Percentiles rank a stretch among this genome's conserved stretches.
phyloP scores from a whole-genome alignment of 2,797 vertebrate species.

The Picus viridis region DNA sequence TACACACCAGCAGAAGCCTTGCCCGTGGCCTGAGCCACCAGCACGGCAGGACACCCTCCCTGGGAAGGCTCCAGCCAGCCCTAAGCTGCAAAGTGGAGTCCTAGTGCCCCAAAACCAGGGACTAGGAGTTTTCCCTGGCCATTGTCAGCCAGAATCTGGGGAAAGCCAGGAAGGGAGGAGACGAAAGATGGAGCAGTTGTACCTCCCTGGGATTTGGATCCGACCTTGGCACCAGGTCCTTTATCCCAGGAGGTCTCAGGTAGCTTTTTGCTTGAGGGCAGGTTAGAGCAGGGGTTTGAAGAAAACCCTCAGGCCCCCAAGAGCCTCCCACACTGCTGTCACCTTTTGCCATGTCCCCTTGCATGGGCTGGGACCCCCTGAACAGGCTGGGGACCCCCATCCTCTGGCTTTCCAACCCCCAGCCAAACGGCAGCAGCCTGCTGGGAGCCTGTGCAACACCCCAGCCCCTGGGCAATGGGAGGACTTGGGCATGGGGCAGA shows the following conservation, averaged over 20 bases:
- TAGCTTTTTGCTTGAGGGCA: background rate
- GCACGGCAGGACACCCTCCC: background rate
- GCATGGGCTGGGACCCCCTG: background rate
- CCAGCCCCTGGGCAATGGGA: background rate
- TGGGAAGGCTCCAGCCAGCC: background rate
- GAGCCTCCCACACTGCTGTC: background rate
- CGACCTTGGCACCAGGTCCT: background rate
- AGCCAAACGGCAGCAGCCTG: background rate
- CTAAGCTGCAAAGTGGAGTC: background rate
- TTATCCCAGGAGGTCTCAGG: background rate
- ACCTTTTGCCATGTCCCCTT: background rate
- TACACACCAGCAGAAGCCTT: background rate
- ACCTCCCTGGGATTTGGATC: background rate
- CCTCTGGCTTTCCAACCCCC: background rate
- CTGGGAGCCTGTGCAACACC: background rate
- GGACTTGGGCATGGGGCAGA: rapidly evolving
- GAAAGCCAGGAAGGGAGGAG: background rate
- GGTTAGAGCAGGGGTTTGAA: background rate
- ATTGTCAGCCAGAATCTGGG: background rate
- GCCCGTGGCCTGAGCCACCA: background rate
- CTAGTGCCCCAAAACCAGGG: background rate
- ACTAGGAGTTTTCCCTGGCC: background rate
- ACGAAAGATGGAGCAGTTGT: background rate
- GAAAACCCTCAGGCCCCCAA: background rate
- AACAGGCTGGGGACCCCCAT: background rate